Evolutionary conservation across 1,140 invertebrate genomes (phyloP).

Genomic region (Euschistus heros): DNA sequence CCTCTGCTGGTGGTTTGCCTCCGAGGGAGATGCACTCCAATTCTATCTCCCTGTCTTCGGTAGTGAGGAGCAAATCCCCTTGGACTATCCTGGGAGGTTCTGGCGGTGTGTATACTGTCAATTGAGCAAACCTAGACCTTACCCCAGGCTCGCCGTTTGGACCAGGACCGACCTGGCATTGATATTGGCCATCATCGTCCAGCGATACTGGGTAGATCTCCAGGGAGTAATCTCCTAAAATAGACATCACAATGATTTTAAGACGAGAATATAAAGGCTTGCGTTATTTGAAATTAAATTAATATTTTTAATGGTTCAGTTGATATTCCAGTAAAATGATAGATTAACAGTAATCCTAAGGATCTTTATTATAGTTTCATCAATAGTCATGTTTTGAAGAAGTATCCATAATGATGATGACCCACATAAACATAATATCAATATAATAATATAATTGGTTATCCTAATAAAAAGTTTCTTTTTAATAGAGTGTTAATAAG

Average conservation of each 20-base stretch:
- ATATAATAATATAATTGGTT: no score
- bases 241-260: constrained; percentile 30
- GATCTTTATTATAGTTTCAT: no score
- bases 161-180: constrained; percentile 74
- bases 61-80: constrained; percentile 68
- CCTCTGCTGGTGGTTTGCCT: constrained; percentile 85
- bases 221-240: constrained; percentile 72
- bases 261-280: no score
- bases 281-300: no score
- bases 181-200: constrained; percentile 82
- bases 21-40: constrained; percentile 79
- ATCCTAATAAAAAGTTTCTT: no score
- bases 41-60: constrained; percentile 77
- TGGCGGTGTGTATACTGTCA: constrained; percentile 81
- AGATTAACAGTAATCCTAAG: no score
- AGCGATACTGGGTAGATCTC: constrained; percentile 78
- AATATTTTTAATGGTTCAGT: no score
- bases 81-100: constrained; percentile 78
- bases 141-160: constrained; percentile 60
- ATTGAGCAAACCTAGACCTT: constrained; percentile 65
- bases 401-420: no score
- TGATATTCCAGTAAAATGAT: no score
- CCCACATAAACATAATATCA: no score
- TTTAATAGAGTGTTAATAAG: no score
- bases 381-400: no score